A percentile compares a stretch with the other conserved stretches of the same genome.
These are phyloP conservation scores for Palythoa grandis DNA, from an alignment of 92 coral and sea anemone species.

Conservation along the genomic window DNA sequence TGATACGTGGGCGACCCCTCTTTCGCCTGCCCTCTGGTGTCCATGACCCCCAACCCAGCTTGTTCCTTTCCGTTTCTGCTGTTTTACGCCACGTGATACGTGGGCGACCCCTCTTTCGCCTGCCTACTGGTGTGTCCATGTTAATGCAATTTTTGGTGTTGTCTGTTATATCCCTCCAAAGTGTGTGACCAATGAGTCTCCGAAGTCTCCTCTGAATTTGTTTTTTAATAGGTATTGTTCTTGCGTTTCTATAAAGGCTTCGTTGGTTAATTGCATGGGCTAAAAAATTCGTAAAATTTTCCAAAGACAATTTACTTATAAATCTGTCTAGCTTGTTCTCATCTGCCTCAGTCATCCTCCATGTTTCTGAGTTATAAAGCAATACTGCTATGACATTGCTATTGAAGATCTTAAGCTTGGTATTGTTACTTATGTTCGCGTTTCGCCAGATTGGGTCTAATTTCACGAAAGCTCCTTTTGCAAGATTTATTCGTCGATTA, in stretches of 20 bases:
- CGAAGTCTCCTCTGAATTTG: neutral
- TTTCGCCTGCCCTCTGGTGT: too few relatives aligned
- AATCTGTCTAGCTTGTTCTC: neutral
- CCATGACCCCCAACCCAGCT: too few relatives aligned
- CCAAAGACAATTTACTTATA: neutral
- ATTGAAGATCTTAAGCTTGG: neutral
- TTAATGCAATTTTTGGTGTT: neutral
- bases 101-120: too few relatives aligned
- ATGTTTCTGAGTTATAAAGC: neutral
- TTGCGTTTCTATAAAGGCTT: neutral
- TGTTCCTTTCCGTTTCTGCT: too few relatives aligned
- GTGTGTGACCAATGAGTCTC: neutral
- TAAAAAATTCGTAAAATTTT: neutral
- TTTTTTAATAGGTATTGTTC: neutral
- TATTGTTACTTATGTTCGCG: neutral
- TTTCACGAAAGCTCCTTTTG: neutral
- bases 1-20: too few relatives aligned
- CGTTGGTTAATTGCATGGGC: conserved; percentile 4
- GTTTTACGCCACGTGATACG: too few relatives aligned
- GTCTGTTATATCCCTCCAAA: too few relatives aligned
- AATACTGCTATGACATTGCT: neutral
- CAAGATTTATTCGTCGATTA: neutral
- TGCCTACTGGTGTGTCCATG: conserved; percentile 3
- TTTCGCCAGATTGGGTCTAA: neutral
- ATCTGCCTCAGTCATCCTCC: neutral